Evolutionary conservation across 2,797 vertebrate genomes (phyloP).

Genomic region (Balearica regulorum): DNA sequence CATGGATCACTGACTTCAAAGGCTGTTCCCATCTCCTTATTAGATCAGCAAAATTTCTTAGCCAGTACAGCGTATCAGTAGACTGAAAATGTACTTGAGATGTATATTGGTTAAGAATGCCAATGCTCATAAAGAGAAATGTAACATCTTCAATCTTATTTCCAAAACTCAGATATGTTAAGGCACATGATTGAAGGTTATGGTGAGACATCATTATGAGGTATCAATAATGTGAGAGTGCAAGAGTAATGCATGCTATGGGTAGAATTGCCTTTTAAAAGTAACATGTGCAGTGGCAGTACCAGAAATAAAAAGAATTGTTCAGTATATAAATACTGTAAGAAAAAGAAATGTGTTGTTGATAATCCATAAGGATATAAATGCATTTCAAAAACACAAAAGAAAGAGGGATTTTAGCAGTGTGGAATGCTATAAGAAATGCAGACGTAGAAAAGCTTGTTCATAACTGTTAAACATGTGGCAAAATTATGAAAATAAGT

Average conservation of each 20-base stretch:
- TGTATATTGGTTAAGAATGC: background rate
- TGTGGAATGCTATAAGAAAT: background rate
- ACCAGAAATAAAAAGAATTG: background rate
- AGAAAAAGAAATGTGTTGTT: background rate
- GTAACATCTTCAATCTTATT: background rate
- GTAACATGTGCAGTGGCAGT: background rate
- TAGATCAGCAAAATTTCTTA: background rate
- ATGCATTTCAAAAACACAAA: background rate
- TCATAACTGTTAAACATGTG: background rate
- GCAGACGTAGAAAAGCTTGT: background rate
- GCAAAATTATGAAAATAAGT: background rate
- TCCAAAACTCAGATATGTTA: background rate
- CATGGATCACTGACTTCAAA: background rate
- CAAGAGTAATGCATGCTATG: background rate
- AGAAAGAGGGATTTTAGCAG: background rate
- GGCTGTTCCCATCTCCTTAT: background rate
- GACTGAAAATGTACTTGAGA: background rate
- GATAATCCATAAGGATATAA: background rate
- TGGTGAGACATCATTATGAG: background rate
- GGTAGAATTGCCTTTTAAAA: background rate
- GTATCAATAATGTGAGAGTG: background rate
- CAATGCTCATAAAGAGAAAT: background rate
- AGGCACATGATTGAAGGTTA: background rate
- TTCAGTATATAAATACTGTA: background rate
- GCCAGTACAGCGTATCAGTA: background rate